phyloP scores from a whole-genome alignment of 2,888 invertebrate genomes.

The Gisinianus flammeolus region DNA sequence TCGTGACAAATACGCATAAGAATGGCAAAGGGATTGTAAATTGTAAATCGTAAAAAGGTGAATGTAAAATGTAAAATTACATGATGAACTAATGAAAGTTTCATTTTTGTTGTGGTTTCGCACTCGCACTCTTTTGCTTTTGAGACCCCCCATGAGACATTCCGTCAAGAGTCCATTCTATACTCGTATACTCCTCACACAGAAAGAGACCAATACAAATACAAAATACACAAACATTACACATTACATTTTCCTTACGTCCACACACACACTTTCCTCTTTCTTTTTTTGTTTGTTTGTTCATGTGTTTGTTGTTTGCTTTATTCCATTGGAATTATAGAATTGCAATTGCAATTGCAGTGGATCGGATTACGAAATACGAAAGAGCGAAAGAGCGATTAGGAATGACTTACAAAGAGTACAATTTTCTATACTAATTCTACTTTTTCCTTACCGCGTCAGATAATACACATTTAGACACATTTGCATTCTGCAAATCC shows the following conservation, averaged over 20 bases:
- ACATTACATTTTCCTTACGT: background rate
- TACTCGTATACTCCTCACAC: too few relatives aligned
- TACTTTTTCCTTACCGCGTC: too few relatives aligned
- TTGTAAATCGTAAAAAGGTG: background rate
- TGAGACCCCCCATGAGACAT: slow-evolving; percentile 28
- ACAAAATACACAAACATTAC: background rate
- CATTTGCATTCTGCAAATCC: too few relatives aligned
- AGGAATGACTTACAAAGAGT: background rate
- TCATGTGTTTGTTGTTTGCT: background rate
- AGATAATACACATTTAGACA: too few relatives aligned
- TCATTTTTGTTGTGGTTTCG: slow-evolving; percentile 14
- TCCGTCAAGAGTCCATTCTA: background rate
- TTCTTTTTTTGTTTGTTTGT: background rate
- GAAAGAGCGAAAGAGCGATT: background rate
- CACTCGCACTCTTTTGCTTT: background rate
- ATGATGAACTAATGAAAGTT: slow-evolving; percentile 19
- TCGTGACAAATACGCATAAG: slow-evolving; percentile 1
- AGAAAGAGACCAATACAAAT: background rate
- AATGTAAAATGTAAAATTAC: background rate
- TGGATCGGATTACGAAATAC: background rate
- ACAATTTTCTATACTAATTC: too few relatives aligned
- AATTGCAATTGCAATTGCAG: background rate
- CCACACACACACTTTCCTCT: background rate
- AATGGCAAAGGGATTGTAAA: background rate
- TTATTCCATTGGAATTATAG: background rate